Conservation (phyloP, 2,888 invertebrate genomes). For the Dolichomitus sp. region DNA sequence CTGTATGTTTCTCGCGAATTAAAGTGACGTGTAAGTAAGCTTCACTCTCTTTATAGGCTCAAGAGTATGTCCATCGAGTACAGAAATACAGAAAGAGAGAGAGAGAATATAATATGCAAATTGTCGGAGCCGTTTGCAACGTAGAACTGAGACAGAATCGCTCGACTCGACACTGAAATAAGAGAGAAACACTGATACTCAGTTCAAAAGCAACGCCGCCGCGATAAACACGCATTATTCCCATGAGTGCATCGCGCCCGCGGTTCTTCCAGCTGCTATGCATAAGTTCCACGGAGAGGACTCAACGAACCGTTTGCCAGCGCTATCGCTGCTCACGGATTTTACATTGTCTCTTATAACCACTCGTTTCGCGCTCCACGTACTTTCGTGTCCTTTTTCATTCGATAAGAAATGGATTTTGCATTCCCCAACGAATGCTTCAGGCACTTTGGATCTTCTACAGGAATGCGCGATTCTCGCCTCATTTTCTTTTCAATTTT, state of each 20-base stretch:
- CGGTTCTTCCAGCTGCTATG: slow-evolving; percentile 63
- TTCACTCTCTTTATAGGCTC: slow-evolving; percentile 42
- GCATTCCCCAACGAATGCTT: slow-evolving; percentile 41
- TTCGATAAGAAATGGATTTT: slow-evolving; percentile 36
- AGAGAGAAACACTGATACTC: slow-evolving; percentile 62
- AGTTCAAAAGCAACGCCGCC: slow-evolving; percentile 81
- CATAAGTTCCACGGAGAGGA: slow-evolving; percentile 16
- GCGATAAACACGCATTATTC: slow-evolving; percentile 84
- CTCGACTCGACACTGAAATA: slow-evolving; percentile 34
- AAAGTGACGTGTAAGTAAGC: slow-evolving; percentile 31
- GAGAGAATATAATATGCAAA: slow-evolving; percentile 65
- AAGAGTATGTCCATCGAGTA: slow-evolving; percentile 47
- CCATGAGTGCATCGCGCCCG: slow-evolving; percentile 74
- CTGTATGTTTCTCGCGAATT: neutral
- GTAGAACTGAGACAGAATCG: slow-evolving; percentile 30
- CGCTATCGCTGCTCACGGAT: slow-evolving; percentile 35
- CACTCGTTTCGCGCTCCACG: slow-evolving; percentile 18
- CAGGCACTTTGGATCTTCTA: slow-evolving; percentile 23
- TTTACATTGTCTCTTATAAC: slow-evolving; percentile 43
- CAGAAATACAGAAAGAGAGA: neutral
- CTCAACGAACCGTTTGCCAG: slow-evolving; percentile 14
- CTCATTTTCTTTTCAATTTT: neutral
- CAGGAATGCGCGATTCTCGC: slow-evolving; percentile 46
- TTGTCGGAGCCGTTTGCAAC: slow-evolving; percentile 57
- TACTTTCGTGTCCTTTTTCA: neutral